Evolutionary conservation across 2,113 vertebrate species (phyloP).

Genomic region (Notiomystis cincta): DNA sequence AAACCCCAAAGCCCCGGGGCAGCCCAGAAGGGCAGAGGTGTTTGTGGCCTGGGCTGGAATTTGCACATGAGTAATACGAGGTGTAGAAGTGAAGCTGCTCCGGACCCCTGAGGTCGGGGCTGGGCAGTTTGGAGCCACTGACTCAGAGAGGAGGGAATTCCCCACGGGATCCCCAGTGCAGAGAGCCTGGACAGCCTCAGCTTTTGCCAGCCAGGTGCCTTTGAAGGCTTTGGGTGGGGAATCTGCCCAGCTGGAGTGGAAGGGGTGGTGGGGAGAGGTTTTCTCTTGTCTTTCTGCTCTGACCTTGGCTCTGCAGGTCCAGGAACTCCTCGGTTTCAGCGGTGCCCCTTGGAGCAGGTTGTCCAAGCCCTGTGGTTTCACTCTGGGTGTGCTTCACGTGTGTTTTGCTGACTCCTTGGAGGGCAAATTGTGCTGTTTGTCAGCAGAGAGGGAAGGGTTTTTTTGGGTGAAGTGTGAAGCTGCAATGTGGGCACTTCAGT

Average conservation of each 20-base stretch:
- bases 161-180: background rate
- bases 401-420: background rate
- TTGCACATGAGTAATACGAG: background rate
- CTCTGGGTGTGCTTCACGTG: background rate
- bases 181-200: background rate
- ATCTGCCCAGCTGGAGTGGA: background rate
- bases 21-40: background rate
- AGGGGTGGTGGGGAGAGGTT: background rate
- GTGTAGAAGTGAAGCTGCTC: background rate
- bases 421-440: background rate
- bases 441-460: background rate
- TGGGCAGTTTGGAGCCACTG: background rate
- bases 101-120: background rate
- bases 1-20: background rate
- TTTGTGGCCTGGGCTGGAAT: background rate
- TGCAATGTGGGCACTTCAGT: background rate
- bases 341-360: background rate
- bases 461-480: background rate
- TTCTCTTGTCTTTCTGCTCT: background rate
- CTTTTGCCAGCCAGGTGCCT: background rate
- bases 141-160: constrained; percentile 10
- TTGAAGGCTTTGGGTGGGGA: background rate
- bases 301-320: background rate
- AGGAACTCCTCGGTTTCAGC: rapidly evolving
- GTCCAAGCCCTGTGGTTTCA: background rate